These are phyloP conservation scores for Ceraclea dissimilis DNA, from an alignment of 2,888 invertebrate genomes.

Conservation along the genomic window DNA sequence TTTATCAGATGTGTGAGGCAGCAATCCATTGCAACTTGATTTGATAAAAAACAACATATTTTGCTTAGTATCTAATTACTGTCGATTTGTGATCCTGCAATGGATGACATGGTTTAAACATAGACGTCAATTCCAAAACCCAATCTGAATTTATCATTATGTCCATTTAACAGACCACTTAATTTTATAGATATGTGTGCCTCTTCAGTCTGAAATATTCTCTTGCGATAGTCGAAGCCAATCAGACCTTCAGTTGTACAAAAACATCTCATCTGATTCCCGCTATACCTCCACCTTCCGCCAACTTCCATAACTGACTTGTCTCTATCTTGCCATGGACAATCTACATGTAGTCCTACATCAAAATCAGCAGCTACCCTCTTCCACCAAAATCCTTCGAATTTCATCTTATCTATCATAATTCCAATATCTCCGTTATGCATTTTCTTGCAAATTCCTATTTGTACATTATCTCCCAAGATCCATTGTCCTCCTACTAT, in stretches of 20 bases:
- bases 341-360: not conserved
- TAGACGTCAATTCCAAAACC: constrained; percentile 28
- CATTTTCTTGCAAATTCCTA: not conserved
- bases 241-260: constrained; percentile 44
- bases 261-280: constrained; percentile 33
- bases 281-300: constrained; percentile 26
- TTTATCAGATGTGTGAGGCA: not conserved
- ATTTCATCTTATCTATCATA: constrained; percentile 30
- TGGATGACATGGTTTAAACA: not conserved
- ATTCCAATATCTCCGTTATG: constrained; percentile 2
- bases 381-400: constrained; percentile 29
- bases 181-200: constrained; percentile 39
- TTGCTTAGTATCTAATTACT: not conserved
- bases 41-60: not conserved
- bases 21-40: not conserved
- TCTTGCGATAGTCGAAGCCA: constrained; percentile 40
- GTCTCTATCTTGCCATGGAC: constrained; percentile 31
- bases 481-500: constrained; percentile 6
- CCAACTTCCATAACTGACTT: constrained; percentile 38
- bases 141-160: constrained; percentile 44
- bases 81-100: not conserved
- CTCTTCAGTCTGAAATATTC: constrained; percentile 36
- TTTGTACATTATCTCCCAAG: not conserved
- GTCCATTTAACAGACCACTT: constrained; percentile 44
- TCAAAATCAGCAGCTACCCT: not conserved